Percentiles rank a stretch among this genome's conserved stretches.
Evolutionary conservation across 2,113 vertebrate genomes (phyloP).

Genomic region (Mustela nigripes): DNA sequence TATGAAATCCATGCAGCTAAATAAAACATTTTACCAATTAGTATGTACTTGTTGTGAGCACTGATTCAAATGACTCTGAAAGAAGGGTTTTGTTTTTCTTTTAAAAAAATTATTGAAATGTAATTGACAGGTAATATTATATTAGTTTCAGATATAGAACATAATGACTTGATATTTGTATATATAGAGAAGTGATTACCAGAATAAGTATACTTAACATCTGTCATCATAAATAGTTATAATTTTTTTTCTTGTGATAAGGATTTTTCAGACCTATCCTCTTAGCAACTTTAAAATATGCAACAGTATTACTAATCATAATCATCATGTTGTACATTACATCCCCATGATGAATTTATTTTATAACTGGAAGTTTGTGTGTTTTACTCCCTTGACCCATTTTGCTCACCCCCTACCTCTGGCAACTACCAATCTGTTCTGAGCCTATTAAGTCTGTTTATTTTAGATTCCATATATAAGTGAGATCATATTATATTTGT

Average conservation of each 20-base stretch:
- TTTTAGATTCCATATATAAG: background rate
- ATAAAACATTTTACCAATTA: background rate
- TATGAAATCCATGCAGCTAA: constrained; percentile 28
- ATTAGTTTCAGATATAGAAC: background rate
- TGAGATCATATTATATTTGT: background rate
- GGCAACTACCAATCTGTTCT: background rate
- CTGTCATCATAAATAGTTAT: background rate
- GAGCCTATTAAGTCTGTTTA: background rate
- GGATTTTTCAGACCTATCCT: background rate
- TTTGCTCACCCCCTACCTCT: background rate
- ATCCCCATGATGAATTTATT: background rate
- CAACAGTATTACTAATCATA: background rate
- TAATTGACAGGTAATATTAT: background rate
- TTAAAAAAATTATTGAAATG: background rate
- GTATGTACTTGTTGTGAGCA: background rate
- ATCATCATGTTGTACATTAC: background rate
- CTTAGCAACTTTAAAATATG: background rate
- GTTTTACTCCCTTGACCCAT: background rate
- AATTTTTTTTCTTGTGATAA: background rate
- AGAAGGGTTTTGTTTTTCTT: background rate
- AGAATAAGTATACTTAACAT: background rate
- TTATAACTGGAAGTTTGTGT: background rate
- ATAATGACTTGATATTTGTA: background rate
- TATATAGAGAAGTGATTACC: background rate
- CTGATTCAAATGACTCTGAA: background rate